These are phyloP conservation scores for Sprattus sprattus DNA, from an alignment of 2,113 vertebrate species.

Conservation along the genomic window DNA sequence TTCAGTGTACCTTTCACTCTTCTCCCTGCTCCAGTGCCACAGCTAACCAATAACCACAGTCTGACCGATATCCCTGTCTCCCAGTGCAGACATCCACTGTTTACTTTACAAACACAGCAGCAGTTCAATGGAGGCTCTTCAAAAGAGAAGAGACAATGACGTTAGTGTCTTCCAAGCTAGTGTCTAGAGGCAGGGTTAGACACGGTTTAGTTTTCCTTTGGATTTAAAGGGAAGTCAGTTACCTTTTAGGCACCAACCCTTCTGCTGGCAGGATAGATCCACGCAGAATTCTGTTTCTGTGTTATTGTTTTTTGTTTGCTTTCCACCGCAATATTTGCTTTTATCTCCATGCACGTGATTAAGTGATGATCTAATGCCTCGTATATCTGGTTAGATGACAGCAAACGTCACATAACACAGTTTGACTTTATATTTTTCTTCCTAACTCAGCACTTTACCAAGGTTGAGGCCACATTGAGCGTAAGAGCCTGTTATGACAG, in stretches of 20 bases:
- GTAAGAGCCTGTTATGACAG: neutral
- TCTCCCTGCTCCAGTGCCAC: slow-evolving; percentile 8
- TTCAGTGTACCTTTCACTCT: neutral
- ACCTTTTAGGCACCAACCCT: neutral
- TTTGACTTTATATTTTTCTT: no score
- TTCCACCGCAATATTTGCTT: neutral
- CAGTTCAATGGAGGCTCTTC: neutral
- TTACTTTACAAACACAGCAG: neutral
- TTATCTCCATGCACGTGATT: neutral
- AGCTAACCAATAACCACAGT: neutral
- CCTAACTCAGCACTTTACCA: neutral
- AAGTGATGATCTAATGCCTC: neutral
- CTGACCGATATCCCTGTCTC: neutral
- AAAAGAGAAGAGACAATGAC: neutral
- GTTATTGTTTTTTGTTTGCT: neutral
- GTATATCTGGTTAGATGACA: neutral
- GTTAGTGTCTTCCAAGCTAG: neutral
- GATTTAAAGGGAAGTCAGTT: neutral
- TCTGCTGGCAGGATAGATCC: neutral
- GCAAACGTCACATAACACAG: neutral
- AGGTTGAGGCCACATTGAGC: neutral
- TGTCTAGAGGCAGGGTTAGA: neutral
- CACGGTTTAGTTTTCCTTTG: neutral
- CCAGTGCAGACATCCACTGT: neutral
- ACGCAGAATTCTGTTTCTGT: neutral